Conservation (phyloP, 2,113 vertebrate species). For the Laticauda laticaudata region DNA sequence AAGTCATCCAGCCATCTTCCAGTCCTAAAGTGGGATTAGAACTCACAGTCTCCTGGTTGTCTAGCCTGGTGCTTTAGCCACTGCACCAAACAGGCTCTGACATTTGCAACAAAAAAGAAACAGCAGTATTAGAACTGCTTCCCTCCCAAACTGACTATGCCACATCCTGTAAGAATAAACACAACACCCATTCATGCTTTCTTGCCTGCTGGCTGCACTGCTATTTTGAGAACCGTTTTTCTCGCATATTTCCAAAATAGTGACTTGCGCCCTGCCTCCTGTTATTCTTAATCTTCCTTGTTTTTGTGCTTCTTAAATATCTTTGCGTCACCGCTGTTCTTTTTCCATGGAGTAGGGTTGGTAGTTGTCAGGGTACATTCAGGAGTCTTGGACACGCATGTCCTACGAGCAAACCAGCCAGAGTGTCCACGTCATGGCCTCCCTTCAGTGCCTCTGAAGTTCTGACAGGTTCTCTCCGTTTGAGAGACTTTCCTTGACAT, state of each 20-base stretch:
- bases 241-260: not conserved
- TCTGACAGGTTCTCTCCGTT: not conserved
- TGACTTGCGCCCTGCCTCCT: too few species aligned
- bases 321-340: not conserved
- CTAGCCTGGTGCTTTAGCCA: not conserved
- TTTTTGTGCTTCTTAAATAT: not conserved
- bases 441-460: too few species aligned
- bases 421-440: not conserved
- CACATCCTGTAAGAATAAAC: not conserved
- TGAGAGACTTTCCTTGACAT: not conserved
- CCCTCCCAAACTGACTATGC: not conserved
- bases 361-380: not conserved
- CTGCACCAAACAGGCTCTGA: not conserved
- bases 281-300: not conserved
- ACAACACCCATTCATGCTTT: not conserved
- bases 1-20: not conserved
- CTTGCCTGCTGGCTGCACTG: not conserved
- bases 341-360: not conserved
- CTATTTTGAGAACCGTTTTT: not conserved
- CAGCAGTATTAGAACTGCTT: not conserved
- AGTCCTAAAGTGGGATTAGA: not conserved
- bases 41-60: not conserved
- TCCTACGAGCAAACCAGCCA: not conserved
- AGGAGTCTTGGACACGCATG: not conserved
- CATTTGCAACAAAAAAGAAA: not conserved